A percentile compares a stretch with the other conserved stretches of the same genome.
Evolutionary conservation across 2,888 invertebrate genomes (phyloP).

Genomic region (Amphimallon solstitiale): DNA sequence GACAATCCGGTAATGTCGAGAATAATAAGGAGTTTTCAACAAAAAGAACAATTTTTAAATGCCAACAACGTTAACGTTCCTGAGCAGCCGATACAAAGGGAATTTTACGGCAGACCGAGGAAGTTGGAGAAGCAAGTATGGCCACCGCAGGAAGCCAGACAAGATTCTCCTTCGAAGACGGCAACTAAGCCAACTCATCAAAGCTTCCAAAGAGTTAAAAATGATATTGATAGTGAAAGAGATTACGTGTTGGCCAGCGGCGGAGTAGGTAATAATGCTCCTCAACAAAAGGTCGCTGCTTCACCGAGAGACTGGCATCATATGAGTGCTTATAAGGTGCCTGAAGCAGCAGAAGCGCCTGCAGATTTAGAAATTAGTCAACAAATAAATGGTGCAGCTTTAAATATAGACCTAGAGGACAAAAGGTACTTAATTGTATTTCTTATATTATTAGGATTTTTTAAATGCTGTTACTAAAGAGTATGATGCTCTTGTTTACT

Average conservation of each 20-base stretch:
- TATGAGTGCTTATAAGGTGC: slow-evolving; percentile 46
- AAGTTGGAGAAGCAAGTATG: slow-evolving; percentile 71
- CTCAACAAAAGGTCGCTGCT: slow-evolving; percentile 50
- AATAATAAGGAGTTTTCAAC: slow-evolving; percentile 85
- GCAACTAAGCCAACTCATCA: slow-evolving; percentile 64
- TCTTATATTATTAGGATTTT: too few relatives aligned
- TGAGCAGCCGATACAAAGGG: slow-evolving; percentile 66
- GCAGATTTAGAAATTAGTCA: slow-evolving; percentile 45
- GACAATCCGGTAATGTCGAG: slow-evolving; percentile 77
- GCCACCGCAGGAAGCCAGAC: slow-evolving; percentile 51
- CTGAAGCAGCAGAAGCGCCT: slow-evolving; percentile 53
- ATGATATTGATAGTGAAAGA: slow-evolving; percentile 62
- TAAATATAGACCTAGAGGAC: slow-evolving; percentile 54
- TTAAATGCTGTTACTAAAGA: too few relatives aligned
- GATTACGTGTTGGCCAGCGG: slow-evolving; percentile 48
- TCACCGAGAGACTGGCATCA: slow-evolving; percentile 49
- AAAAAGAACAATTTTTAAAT: slow-evolving; percentile 89
- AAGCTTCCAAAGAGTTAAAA: slow-evolving; percentile 64
- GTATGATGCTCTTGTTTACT: too few relatives aligned
- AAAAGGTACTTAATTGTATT: slow-evolving; percentile 46
- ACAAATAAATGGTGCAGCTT: slow-evolving; percentile 47
- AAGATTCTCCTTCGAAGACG: slow-evolving; percentile 65
- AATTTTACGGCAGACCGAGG: slow-evolving; percentile 83
- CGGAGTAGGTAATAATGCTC: slow-evolving; percentile 42
- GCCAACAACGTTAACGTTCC: slow-evolving; percentile 75